phyloP scores from a whole-genome alignment of 2,888 invertebrate genomes.

The Apeira syringaria region DNA sequence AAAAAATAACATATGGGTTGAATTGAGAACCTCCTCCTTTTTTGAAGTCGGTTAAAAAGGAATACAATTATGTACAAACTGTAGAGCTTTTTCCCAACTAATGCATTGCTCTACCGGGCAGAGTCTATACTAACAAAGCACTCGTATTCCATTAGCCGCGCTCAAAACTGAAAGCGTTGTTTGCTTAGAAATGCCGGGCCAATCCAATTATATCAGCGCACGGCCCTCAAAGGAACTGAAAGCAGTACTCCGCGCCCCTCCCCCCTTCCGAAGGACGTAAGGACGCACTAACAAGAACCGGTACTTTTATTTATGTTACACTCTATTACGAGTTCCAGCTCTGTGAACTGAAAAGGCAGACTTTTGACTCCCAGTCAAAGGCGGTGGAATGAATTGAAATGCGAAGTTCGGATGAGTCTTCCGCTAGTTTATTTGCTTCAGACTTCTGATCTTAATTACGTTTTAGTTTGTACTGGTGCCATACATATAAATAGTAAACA shows the following conservation, averaged over 20 bases:
- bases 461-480: too few species aligned
- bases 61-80: too few species aligned
- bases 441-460: slow-evolving; percentile 1
- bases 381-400: slow-evolving; percentile 43
- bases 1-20: too few species aligned
- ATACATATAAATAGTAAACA: too few species aligned
- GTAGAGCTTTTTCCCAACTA: slow-evolving; percentile 1
- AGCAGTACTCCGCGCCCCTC: slow-evolving; percentile 34
- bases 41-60: too few species aligned
- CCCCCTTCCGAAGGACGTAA: slow-evolving; percentile 37
- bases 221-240: slow-evolving; percentile 62
- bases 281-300: slow-evolving; percentile 39
- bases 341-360: slow-evolving; percentile 41
- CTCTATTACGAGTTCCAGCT: slow-evolving; percentile 44
- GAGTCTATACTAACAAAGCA: slow-evolving; percentile 9
- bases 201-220: slow-evolving; percentile 74
- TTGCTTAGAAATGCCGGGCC: slow-evolving; percentile 53
- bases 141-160: slow-evolving; percentile 24
- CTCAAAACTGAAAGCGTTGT: slow-evolving; percentile 35
- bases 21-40: too few species aligned
- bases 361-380: slow-evolving; percentile 45
- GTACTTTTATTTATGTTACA: slow-evolving; percentile 50
- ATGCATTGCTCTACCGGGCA: slow-evolving; percentile 8
- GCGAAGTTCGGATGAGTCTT: slow-evolving; percentile 35
- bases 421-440: slow-evolving; percentile 23